Evolutionary conservation across 2,888 invertebrate genomes (phyloP).

Genomic region (Pterobdella sp.): DNA sequence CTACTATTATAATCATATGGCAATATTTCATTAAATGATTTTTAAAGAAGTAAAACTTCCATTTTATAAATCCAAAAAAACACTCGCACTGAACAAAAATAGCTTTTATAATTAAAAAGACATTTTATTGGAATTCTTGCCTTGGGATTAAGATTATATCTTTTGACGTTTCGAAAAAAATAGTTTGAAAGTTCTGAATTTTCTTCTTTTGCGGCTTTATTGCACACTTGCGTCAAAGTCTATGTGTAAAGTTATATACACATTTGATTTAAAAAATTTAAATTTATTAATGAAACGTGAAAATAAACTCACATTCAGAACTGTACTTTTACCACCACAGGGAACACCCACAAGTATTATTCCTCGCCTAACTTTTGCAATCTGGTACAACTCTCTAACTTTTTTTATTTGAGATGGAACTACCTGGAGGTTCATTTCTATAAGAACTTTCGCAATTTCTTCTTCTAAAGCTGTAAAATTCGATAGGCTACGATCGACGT

Average conservation of each 20-base stretch:
- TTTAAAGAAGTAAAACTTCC: no score
- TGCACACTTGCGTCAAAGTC: neutral
- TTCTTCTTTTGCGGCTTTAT: no score
- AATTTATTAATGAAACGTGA: neutral
- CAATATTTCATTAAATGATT: no score
- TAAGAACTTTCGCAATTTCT: slow-evolving; percentile 56
- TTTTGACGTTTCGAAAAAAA: no score
- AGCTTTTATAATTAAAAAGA: no score
- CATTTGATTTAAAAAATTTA: neutral
- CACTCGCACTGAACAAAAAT: no score
- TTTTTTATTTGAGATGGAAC: slow-evolving; percentile 68
- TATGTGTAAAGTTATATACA: neutral
- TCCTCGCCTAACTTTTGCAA: slow-evolving; percentile 82
- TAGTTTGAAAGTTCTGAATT: no score
- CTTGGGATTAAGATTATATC: no score
- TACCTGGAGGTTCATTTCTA: slow-evolving; percentile 57
- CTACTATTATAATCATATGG: no score
- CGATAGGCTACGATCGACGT: slow-evolving; percentile 66
- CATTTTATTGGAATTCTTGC: no score
- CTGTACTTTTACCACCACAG: slow-evolving; percentile 74
- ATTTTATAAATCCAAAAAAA: no score
- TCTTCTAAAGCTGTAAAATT: slow-evolving; percentile 67
- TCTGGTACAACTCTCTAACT: slow-evolving; percentile 78
- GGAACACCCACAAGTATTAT: slow-evolving; percentile 87
- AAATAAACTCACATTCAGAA: slow-evolving; percentile 60